phyloP scores from a whole-genome alignment of 2,113 vertebrate species.

The Thamnaconus septentrionalis region DNA sequence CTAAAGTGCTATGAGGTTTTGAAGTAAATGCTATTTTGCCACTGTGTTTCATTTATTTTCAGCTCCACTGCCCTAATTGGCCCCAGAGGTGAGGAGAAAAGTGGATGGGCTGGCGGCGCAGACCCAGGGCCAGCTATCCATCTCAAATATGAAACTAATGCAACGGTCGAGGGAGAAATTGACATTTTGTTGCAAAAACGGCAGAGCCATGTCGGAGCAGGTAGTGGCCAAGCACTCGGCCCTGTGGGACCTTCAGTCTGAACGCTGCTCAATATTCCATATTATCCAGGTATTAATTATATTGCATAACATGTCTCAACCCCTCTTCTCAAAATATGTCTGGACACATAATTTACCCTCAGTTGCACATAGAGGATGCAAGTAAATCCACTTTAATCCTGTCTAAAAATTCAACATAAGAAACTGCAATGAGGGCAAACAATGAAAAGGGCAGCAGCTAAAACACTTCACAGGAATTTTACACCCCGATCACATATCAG shows the following conservation, averaged over 20 bases:
- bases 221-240: slow-evolving; percentile 20
- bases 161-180: slow-evolving; percentile 53
- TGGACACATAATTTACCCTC: slow-evolving; percentile 8
- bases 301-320: slow-evolving; percentile 7
- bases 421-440: not conserved
- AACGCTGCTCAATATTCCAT: slow-evolving; percentile 26
- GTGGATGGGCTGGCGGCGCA: slow-evolving; percentile 30
- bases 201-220: slow-evolving; percentile 28
- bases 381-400: slow-evolving; percentile 6
- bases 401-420: not conserved
- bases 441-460: not conserved
- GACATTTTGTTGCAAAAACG: slow-evolving; percentile 52
- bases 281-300: slow-evolving; percentile 43
- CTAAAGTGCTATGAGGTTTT: slow-evolving; percentile 58
- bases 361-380: not conserved
- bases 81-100: slow-evolving; percentile 60
- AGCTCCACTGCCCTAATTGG: slow-evolving; percentile 62
- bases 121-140: slow-evolving; percentile 46
- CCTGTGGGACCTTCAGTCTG: slow-evolving; percentile 10
- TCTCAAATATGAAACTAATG: slow-evolving; percentile 53
- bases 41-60: slow-evolving; percentile 57
- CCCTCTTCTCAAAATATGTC: slow-evolving; percentile 10
- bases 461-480: too few species aligned
- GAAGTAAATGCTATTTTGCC: slow-evolving; percentile 69
- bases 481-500: too few species aligned